Conservation (phyloP, 2,888 invertebrate species). For the Drosophila phalerata region DNA sequence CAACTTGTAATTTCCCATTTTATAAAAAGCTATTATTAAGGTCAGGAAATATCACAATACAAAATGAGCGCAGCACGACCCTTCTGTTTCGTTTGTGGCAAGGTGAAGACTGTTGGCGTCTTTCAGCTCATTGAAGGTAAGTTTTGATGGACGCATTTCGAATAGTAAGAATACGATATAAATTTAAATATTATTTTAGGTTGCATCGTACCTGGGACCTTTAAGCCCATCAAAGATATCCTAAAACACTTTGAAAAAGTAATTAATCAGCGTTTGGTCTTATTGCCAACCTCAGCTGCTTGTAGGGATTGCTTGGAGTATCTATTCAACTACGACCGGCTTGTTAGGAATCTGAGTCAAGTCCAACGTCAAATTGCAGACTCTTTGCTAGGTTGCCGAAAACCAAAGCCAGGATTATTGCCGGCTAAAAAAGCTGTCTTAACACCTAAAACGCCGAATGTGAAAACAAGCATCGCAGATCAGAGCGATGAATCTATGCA, state of each 20-base stretch:
- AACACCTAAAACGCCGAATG: slow-evolving; percentile 35
- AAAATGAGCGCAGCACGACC: slow-evolving; percentile 49
- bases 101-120: slow-evolving; percentile 67
- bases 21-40: not conserved
- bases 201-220: slow-evolving; percentile 68
- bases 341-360: slow-evolving; percentile 70
- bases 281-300: slow-evolving; percentile 62
- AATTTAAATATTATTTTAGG: slow-evolving; percentile 37
- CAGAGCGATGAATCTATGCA: slow-evolving; percentile 2
- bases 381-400: slow-evolving; percentile 61
- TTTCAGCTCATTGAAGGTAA: slow-evolving; percentile 57
- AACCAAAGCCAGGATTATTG: slow-evolving; percentile 29
- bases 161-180: not conserved
- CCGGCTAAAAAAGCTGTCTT: slow-evolving; percentile 29
- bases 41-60: not conserved
- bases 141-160: not conserved
- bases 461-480: slow-evolving; percentile 8
- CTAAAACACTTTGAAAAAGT: slow-evolving; percentile 68
- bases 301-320: slow-evolving; percentile 71
- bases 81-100: slow-evolving; percentile 69
- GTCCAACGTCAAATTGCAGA: slow-evolving; percentile 70
- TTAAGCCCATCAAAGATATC: slow-evolving; percentile 69
- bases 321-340: slow-evolving; percentile 67
- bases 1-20: not conserved
- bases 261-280: slow-evolving; percentile 63